Evolutionary conservation across 2,113 vertebrate species (phyloP), one percentile per base, ranked within the genome.

Genomic region (Lepus timidus): DNA sequence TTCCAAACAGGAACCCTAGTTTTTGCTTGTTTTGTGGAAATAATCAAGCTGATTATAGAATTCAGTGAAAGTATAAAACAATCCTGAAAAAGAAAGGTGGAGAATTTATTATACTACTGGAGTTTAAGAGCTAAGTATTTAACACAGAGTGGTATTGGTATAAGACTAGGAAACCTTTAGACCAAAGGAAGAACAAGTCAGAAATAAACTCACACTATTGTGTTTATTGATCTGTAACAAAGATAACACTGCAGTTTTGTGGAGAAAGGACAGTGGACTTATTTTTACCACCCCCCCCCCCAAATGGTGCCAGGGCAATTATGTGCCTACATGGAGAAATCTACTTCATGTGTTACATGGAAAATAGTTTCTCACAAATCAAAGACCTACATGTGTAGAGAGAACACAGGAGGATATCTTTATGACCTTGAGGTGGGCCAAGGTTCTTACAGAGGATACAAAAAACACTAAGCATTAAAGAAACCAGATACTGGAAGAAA

Each of bases 11-110:
- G 80, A 85, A 64, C 64, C 22, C 7, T 44, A 29, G 11, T 9
- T 64, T 94, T 73, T 75, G 62, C 4, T 62, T 65, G 6, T 44
- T 64, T 86, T 75, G 31, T 81, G 16, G 68, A 90, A 68, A 76
- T 71, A 83, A 36, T 19, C 76, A 87, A 64, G 12, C 62, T 86
- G n/a, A 80, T 39, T 52, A 39, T 81, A 81, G 90, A 85, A 75
- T 85, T 49, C 79, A 80, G 33, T 67, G 29, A 14, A 86, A 90
- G 75, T 79, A 23, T 12, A 87, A 86, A 90, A 73, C 20, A 64
- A 71, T 82, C 20, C 22, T 4, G 13, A 71, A 76, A 29, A 76
- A 62, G 31, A 70, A 71, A 55, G 22, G 13, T 83, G 52, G 76
- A 73, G 23, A 91, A 78, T 55, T 55, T 52, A 51, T 62, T 75